Evolutionary conservation across 2,113 vertebrate species (phyloP).

Genomic region (Pungitius pungitius): DNA sequence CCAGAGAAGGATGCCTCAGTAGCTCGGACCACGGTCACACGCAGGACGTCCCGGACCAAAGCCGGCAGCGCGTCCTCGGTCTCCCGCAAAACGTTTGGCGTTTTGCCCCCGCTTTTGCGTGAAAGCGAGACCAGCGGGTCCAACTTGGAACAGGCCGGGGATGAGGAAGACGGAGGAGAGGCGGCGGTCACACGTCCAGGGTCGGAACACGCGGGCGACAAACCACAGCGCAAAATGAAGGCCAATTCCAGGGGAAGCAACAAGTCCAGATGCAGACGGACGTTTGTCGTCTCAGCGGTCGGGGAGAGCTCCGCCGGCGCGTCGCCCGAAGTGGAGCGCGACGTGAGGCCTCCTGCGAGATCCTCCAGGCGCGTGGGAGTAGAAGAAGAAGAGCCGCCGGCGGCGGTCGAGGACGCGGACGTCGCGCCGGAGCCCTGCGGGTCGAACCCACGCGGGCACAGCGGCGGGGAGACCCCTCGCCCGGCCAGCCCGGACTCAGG

Average conservation of each 20-base stretch:
- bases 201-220: neutral
- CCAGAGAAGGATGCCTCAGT: conserved; percentile 6
- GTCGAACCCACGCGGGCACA: neutral
- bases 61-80: conserved; percentile 2
- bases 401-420: neutral
- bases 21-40: conserved; percentile 29
- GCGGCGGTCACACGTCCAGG: neutral
- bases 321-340: neutral
- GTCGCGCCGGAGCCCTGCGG: neutral
- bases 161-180: conserved; percentile 1
- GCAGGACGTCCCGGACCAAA: conserved; percentile 49
- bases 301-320: neutral
- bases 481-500: conserved; percentile 6
- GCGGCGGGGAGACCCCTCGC: conserved; percentile 15
- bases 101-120: neutral
- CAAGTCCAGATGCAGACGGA: conserved; percentile 56
- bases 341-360: neutral
- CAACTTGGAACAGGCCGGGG: neutral
- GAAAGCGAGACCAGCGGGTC: conserved; percentile 22
- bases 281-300: conserved; percentile 55
- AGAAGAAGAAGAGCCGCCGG: too few species aligned
- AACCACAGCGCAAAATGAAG: conserved; percentile 2
- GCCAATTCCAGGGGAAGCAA: neutral
- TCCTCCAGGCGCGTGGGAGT: neutral
- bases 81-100: conserved; percentile 36